These are phyloP conservation scores for Oxyruncus cristatus DNA, from an alignment of 2,113 vertebrate genomes.

Conservation along the genomic window DNA sequence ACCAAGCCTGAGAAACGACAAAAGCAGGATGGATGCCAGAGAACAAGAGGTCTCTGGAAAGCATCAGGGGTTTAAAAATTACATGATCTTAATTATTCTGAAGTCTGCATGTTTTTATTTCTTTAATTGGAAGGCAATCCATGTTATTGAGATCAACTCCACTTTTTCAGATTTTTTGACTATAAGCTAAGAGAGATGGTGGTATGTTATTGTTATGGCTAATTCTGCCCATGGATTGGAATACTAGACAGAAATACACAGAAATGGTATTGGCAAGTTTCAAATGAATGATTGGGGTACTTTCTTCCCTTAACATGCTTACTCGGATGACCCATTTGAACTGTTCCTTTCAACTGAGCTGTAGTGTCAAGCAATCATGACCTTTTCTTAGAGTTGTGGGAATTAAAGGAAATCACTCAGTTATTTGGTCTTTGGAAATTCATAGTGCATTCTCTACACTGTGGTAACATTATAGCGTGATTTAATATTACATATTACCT, in stretches of 20 bases:
- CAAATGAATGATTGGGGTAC: neutral
- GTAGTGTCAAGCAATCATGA: neutral
- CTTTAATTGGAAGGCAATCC: slow-evolving; percentile 22
- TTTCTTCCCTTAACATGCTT: neutral
- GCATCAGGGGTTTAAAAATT: neutral
- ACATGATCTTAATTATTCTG: neutral
- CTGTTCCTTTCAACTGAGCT: neutral
- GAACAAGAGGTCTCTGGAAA: neutral
- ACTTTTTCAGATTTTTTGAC: neutral
- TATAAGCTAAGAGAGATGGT: neutral
- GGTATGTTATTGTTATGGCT: slow-evolving; percentile 48
- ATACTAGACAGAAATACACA: neutral
- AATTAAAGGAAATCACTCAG: neutral
- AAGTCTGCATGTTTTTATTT: slow-evolving; percentile 29
- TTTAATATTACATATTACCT: neutral
- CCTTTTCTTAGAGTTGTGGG: neutral
- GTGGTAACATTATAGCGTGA: neutral
- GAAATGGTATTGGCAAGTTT: neutral
- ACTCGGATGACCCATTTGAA: neutral
- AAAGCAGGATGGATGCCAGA: neutral
- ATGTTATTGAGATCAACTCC: neutral
- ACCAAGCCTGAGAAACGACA: slow-evolving; percentile 3
- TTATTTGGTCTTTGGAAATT: neutral
- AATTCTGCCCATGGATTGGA: neutral
- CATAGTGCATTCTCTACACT: neutral